phyloP scores from a whole-genome alignment of 1,140 invertebrate species.

The Drosophila nigromelanica region DNA sequence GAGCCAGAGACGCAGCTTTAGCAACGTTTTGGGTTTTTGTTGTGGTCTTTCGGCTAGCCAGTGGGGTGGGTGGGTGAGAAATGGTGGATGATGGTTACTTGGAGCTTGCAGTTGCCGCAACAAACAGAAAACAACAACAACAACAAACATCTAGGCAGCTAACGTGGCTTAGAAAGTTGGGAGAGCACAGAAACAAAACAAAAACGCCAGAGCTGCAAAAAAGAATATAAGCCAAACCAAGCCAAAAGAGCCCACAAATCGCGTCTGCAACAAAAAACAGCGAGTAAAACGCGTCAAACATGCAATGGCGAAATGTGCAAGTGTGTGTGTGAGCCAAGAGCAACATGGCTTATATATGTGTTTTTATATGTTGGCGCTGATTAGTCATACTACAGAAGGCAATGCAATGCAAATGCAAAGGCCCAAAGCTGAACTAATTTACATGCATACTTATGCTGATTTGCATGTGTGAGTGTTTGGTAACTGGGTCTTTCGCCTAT shows the following conservation, averaged over 20 bases:
- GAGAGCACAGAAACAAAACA: slow-evolving; percentile 30
- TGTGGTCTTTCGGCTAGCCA: slow-evolving; percentile 42
- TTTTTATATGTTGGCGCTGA: slow-evolving; percentile 46
- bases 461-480: slow-evolving; percentile 43
- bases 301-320: slow-evolving; percentile 37
- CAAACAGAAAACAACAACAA: slow-evolving; percentile 17
- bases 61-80: slow-evolving; percentile 11
- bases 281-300: slow-evolving; percentile 40
- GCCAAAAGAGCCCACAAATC: slow-evolving; percentile 32
- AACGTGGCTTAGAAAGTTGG: slow-evolving; percentile 45
- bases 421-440: slow-evolving; percentile 71
- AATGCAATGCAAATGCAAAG: slow-evolving; percentile 43
- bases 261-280: slow-evolving; percentile 21
- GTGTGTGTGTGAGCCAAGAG: slow-evolving; percentile 26
- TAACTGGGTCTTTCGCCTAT: slow-evolving; percentile 54
- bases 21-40: slow-evolving; percentile 41
- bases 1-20: slow-evolving; percentile 33
- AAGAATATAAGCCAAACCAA: slow-evolving; percentile 18
- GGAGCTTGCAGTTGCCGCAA: slow-evolving; percentile 29
- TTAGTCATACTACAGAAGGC: slow-evolving; percentile 70
- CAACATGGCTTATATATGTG: slow-evolving; percentile 14
- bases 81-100: slow-evolving; percentile 18
- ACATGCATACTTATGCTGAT: slow-evolving; percentile 58
- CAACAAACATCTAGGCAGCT: neutral
- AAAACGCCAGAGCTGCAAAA: slow-evolving; percentile 24